Evolutionary conservation across 2,797 vertebrate species (phyloP), one percentile per base, ranked within the genome.

Genomic region (Artibeus jamaicensis): DNA sequence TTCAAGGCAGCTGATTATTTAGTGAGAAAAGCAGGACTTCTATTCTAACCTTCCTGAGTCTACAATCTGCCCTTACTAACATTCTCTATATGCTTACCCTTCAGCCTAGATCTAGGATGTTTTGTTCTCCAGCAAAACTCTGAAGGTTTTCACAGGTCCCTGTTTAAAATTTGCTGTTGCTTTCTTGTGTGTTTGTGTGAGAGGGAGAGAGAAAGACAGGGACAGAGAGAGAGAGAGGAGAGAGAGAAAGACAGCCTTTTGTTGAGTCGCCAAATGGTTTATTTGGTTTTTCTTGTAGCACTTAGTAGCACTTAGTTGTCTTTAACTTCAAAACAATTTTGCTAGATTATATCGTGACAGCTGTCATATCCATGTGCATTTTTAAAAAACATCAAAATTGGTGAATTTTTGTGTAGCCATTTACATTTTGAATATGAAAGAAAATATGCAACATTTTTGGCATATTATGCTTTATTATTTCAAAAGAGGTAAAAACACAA

Each of bases 131-230:
- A 78, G 81, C 16, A 86, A 93, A 94, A 85, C 1, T n/a, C n/a
- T 37, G 24, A 78, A 89, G 79, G 7, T 95, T 93, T 91, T 86
- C 82, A 59, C 22, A 97, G 15, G 29, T 86, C 59, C 57, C 46
- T 71, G 46, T 59, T 87, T 65, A 87, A 87, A 81, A 19, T 29
- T 55, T 78, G 32, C 10, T 48, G 2, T 70, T 95, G 50, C n/a
- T 93, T 93, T 42, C 37, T 0, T 50, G 29, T 22, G 21, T 34
- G 46, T 32, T 50, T 8, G 12, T 19, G 50, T 3, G 62, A n/a
- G 32, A 65, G 6, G 26, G 62, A 65, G 29, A 8, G 62, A n/a
- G 32, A 65, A 18, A n/a, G 29, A 65, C 29, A n/a, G 62, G 26
- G 53, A 57, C 34, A 59, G 77, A 57, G 24, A 79, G 34, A 79